A percentile compares a stretch with the other conserved stretches of the same genome.
phyloP scores from a whole-genome alignment of 2,113 vertebrate species.

The Loxodonta africana region DNA sequence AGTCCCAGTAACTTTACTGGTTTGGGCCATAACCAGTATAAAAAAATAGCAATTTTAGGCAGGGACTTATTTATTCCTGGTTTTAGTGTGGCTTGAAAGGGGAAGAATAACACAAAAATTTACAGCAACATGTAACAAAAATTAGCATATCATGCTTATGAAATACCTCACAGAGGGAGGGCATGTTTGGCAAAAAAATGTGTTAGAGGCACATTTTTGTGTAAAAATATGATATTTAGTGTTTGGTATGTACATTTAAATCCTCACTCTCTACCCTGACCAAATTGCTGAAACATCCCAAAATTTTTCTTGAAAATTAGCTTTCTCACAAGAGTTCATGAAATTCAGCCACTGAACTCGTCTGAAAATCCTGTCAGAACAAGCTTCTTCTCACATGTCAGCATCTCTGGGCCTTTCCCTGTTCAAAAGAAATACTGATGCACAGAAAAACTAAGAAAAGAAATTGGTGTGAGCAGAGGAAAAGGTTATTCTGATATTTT shows the following conservation, averaged over 20 bases:
- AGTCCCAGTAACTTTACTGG: not conserved
- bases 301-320: constrained; percentile 36
- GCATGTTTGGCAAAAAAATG: not conserved
- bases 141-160: not conserved
- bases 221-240: not conserved
- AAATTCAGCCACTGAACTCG: constrained; percentile 51
- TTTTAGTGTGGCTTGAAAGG: not conserved
- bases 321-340: not conserved
- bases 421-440: constrained; percentile 23
- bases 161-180: not conserved
- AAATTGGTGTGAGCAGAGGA: not conserved
- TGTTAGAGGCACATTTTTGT: not conserved
- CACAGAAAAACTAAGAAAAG: constrained; percentile 32
- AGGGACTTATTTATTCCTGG: not conserved
- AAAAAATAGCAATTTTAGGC: not conserved
- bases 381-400: constrained; percentile 51
- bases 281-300: not conserved
- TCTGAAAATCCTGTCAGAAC: constrained; percentile 65
- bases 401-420: not conserved
- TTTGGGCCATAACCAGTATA: not conserved
- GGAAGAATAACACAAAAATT: not conserved
- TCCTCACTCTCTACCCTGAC: not conserved
- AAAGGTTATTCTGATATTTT: constrained; percentile 5
- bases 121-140: not conserved
- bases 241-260: not conserved